Evolutionary conservation across 2,113 vertebrate species (phyloP).

Genomic region (Theristicus caerulescens): DNA sequence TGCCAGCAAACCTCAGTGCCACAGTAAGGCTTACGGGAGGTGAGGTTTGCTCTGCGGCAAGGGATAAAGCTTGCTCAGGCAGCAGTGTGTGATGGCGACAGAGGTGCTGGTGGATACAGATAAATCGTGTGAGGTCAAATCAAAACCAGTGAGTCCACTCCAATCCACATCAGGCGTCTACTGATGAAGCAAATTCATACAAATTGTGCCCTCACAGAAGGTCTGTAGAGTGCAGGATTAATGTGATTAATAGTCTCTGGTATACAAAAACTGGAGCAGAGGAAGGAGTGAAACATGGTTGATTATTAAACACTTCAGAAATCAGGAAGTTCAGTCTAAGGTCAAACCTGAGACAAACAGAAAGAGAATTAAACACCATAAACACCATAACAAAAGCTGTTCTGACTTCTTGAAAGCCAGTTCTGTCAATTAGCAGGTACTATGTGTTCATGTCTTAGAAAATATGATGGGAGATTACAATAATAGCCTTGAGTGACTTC

Average conservation of each 20-base stretch:
- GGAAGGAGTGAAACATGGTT: background rate
- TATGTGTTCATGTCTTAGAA: background rate
- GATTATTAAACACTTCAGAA: background rate
- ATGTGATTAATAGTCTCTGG: background rate
- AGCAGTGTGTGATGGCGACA: background rate
- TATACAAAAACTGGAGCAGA: background rate
- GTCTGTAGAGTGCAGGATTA: background rate
- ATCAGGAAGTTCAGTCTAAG: background rate
- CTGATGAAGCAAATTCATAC: background rate
- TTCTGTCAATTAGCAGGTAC: slow-evolving; percentile 10
- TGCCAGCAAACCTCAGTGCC: background rate
- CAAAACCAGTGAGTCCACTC: background rate
- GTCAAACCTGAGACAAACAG: background rate
- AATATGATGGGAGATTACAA: background rate
- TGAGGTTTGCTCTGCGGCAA: background rate
- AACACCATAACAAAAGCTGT: background rate
- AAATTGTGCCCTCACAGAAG: background rate
- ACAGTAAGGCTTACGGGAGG: background rate
- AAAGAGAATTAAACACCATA: background rate
- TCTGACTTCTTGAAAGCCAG: background rate
- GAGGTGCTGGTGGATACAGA: background rate
- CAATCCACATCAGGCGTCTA: background rate
- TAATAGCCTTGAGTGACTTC: background rate
- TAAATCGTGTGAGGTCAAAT: background rate
- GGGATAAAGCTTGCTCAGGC: background rate